Conservation (phyloP, 2,797 vertebrate species). For the Micropoecilia bifurca region DNA sequence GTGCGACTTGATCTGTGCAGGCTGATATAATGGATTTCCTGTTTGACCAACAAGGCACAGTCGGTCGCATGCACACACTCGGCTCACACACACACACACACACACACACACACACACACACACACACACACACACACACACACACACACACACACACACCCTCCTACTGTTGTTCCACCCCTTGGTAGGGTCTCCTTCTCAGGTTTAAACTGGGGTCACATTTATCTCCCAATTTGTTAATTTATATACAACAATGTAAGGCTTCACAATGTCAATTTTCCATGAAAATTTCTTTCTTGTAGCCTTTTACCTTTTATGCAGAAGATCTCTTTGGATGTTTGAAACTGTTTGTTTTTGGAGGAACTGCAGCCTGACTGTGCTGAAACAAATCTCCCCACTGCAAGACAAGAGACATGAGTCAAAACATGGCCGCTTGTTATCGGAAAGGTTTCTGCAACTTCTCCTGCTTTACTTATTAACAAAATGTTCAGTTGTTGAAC, state of each 20-base stretch:
- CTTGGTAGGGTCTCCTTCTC: not conserved
- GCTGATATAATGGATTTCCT: constrained; percentile 52
- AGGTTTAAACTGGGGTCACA: too few species aligned
- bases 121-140: not conserved
- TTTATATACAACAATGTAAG: not conserved
- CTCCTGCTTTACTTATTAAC: not conserved
- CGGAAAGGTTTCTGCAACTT: not conserved
- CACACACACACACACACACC: not conserved
- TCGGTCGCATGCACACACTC: constrained; percentile 12
- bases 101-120: not conserved
- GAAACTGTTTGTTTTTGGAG: not conserved
- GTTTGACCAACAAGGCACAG: constrained; percentile 33
- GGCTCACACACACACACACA: constrained; percentile 4
- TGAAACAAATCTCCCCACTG: not conserved
- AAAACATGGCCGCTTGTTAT: not conserved
- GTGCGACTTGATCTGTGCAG: constrained; percentile 17
- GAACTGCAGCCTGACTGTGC: not conserved
- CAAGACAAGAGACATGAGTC: not conserved
- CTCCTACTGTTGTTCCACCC: not conserved
- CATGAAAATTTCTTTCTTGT: too few species aligned
- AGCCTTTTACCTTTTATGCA: not conserved
- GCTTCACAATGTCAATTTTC: not conserved
- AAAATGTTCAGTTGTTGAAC: not conserved
- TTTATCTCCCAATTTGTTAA: not conserved
- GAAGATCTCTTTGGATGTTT: not conserved